Conservation (phyloP, 53 echinoderm and acorn worm species). For the Mesocentrotus franciscanus region DNA sequence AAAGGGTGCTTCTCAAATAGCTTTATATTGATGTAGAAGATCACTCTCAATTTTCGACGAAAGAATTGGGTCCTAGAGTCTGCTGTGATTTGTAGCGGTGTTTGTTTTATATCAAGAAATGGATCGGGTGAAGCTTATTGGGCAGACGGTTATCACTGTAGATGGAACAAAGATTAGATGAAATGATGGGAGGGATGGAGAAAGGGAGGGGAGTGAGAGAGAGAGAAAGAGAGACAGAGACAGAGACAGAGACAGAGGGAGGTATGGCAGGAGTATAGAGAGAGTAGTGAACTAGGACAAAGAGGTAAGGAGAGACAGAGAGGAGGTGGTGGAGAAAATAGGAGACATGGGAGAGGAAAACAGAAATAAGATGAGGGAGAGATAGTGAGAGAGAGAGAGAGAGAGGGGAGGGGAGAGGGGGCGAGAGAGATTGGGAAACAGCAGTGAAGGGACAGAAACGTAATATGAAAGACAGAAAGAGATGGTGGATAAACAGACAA, state of each 20-base stretch:
- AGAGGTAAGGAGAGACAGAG: not conserved
- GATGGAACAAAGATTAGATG: not conserved
- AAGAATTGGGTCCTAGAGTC: not conserved
- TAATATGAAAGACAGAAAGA: not conserved
- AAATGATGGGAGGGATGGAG: not conserved
- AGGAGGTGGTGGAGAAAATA: not conserved
- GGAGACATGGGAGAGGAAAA: not conserved
- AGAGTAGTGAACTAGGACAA: no score
- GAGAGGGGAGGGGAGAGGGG: not conserved
- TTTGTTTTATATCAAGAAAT: constrained; percentile 3
- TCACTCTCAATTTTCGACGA: not conserved
- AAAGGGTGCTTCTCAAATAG: not conserved
- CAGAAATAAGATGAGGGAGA: not conserved
- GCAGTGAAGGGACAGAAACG: not conserved
- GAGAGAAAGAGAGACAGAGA: not conserved
- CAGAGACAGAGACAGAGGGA: not conserved
- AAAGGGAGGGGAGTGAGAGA: not conserved
- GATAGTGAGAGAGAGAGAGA: not conserved
- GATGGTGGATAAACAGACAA: no score
- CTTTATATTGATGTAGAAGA: not conserved
- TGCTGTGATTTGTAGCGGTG: not conserved
- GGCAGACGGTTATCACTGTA: not conserved
- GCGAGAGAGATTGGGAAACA: not conserved
- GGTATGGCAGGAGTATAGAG: not conserved
- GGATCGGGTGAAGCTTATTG: not conserved